Conservation (phyloP, 2,797 vertebrate species). For the Phaenicophaeus curvirostris region DNA sequence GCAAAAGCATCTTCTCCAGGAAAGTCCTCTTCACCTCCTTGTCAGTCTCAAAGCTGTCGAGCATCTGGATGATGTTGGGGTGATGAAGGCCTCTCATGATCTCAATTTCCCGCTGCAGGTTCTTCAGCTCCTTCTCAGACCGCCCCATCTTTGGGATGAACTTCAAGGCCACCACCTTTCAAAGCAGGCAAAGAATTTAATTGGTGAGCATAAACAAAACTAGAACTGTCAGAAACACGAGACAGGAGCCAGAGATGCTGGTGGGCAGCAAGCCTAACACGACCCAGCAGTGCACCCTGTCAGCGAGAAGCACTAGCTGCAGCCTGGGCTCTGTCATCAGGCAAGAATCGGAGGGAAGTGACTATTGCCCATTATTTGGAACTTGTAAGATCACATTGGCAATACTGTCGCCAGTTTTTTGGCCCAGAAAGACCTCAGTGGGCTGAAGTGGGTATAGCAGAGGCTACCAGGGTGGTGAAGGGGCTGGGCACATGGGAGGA, state of each 20-base stretch:
- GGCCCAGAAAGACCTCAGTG: background rate
- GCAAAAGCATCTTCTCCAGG: background rate
- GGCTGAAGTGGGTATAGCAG: background rate
- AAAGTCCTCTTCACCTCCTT: conserved; percentile 81
- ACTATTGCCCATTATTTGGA: background rate
- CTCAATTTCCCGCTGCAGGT: conserved; percentile 91
- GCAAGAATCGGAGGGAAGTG: background rate
- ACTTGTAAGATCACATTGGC: background rate
- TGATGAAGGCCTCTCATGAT: conserved; percentile 92
- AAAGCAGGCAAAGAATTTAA: background rate
- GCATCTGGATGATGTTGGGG: conserved; percentile 93
- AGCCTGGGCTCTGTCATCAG: background rate
- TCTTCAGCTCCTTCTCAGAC: conserved; percentile 91
- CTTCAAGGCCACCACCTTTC: conserved; percentile 93
- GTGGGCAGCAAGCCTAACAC: background rate
- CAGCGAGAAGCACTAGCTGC: background rate
- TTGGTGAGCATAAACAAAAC: background rate
- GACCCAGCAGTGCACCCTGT: background rate
- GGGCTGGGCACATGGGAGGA: background rate
- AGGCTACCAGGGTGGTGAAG: background rate
- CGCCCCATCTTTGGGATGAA: conserved; percentile 94
- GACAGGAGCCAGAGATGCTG: background rate
- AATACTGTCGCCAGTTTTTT: background rate
- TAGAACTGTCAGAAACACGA: background rate
- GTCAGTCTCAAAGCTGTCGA: conserved; percentile 94